These are phyloP conservation scores for Mormyrops boulengeri DNA, from an alignment of 2,797 vertebrate species.

Conservation along the genomic window DNA sequence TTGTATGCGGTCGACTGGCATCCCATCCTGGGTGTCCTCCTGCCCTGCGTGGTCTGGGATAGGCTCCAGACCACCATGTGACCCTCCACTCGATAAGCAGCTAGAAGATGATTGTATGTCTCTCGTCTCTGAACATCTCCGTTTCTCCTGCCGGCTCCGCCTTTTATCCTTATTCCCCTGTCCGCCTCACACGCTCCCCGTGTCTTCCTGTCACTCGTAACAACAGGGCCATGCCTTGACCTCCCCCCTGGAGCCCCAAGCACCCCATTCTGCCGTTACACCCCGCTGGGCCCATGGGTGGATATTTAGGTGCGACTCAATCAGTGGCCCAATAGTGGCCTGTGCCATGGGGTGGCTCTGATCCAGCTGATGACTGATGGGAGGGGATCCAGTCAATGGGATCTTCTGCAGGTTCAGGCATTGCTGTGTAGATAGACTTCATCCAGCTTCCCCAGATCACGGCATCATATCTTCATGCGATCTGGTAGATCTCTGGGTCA, in stretches of 20 bases:
- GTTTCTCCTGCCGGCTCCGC: background rate
- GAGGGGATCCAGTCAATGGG: background rate
- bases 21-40: background rate
- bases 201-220: slow-evolving; percentile 6
- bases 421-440: background rate
- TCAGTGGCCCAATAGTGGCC: background rate
- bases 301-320: background rate
- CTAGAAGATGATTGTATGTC: background rate
- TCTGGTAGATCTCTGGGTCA: background rate
- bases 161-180: background rate
- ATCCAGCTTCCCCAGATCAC: background rate
- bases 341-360: background rate
- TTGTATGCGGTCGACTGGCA: background rate
- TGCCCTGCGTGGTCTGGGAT: background rate
- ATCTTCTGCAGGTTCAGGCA: background rate
- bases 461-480: background rate
- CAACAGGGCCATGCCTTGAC: background rate
- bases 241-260: background rate
- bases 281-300: background rate
- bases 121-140: background rate
- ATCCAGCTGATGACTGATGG: background rate
- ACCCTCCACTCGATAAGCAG: background rate
- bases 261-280: background rate
- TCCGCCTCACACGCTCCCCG: background rate
- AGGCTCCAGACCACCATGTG: background rate